Base-by-base conservation (phyloP, 2,888 invertebrate species). In the Eupithecia dodoneata region DNA sequence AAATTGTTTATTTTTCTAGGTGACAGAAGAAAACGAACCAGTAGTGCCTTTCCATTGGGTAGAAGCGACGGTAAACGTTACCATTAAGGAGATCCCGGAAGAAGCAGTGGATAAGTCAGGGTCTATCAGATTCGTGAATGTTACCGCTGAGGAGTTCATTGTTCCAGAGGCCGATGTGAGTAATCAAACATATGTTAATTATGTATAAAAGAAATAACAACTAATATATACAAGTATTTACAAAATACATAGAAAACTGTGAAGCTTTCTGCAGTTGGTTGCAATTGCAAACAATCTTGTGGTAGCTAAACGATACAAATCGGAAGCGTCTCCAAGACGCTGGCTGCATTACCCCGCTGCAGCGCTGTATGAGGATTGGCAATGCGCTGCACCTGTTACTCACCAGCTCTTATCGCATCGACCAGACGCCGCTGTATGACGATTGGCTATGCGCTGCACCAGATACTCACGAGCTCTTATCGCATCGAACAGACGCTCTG, bases 101-200 rank as follows among this genome's bases (percentile, higher is more conserved):
- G 98, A 98, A 88, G 99, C 99, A 0, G 98, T 99, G 0, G 96
- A 96, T 79, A 99, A 97, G 88, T 99, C 99, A 1, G 99, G 99
- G 0, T 99, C 99, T 0, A 97, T 99, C 74, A 96, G 99, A 30
- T 97, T 99, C 85, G 92, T 96, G 63, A 98, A 98, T 74, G 96
- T 97, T 41, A 97, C 97, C 4, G 98, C 98, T 71, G 98, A 99
- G 86, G 97, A 98, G 79, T 99, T 99, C 88, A 97, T 99, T 70
- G 94, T 96, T 74, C 95, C 96, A 7, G 94, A 95, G 77, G 88
- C 89, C 65, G 91, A 93, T 85, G 95, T 96, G 84, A 93, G 93
- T 92, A 77, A 18, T 5, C 4, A 52, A 47, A 47, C 12, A 13
- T 7, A 55, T 7, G 7, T n/a, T 55, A 0, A 55, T 55, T 52